Evolutionary conservation across 2,888 invertebrate species (phyloP).

Genomic region (Cecidostiba fungosa): DNA sequence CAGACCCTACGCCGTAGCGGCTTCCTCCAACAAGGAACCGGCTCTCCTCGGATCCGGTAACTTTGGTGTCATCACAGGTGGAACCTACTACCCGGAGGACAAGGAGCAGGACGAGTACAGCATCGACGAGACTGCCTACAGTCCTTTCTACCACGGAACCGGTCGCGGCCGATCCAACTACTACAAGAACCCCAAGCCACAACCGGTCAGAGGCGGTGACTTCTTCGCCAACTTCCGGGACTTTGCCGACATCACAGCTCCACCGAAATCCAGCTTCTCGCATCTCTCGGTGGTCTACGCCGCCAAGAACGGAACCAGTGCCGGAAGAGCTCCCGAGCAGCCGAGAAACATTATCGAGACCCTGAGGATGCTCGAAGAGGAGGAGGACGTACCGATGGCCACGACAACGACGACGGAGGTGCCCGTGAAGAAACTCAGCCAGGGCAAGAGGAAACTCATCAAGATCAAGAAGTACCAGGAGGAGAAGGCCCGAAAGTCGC

Average conservation of each 20-base stretch:
- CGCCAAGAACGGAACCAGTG: constrained; percentile 87
- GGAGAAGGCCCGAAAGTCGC: constrained; percentile 77
- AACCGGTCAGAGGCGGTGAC: constrained; percentile 86
- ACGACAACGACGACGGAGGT: constrained; percentile 71
- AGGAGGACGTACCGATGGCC: constrained; percentile 72
- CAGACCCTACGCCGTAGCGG: constrained; percentile 72
- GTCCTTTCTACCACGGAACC: constrained; percentile 84
- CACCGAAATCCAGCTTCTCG: constrained; percentile 90
- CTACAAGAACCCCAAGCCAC: constrained; percentile 87
- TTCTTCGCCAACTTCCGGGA: constrained; percentile 95
- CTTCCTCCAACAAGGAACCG: constrained; percentile 79
- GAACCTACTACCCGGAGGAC: constrained; percentile 88
- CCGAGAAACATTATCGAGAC: constrained; percentile 94
- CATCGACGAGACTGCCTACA: constrained; percentile 82
- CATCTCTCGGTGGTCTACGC: constrained; percentile 92
- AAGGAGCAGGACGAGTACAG: constrained; percentile 86
- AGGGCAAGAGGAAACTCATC: constrained; percentile 76
- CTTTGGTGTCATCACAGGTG: constrained; percentile 87
- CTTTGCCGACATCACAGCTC: constrained; percentile 94
- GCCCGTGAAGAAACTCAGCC: constrained; percentile 77
- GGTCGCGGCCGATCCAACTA: constrained; percentile 88
- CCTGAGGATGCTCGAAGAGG: constrained; percentile 86
- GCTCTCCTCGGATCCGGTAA: constrained; percentile 84
- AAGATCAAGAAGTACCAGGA: constrained; percentile 77
- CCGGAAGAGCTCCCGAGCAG: constrained; percentile 82